Percentiles rank a stretch among this genome's conserved stretches.
Conservation (phyloP, 2,113 vertebrate species). For the Cottus gobio region DNA sequence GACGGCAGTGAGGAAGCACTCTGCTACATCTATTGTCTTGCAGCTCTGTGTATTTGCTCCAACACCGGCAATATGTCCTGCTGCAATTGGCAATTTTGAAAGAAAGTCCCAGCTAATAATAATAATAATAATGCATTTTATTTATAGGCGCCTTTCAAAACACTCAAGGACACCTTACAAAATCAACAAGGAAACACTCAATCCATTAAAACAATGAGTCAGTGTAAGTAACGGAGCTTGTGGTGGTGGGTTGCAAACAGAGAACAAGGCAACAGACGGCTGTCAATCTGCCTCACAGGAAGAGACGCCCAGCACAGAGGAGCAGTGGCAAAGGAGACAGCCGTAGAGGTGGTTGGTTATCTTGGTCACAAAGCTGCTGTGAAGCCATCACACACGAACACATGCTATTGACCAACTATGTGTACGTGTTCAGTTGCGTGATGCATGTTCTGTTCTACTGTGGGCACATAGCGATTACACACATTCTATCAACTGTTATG, state of each 20-base stretch:
- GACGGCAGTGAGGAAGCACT: not conserved
- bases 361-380: slow-evolving; percentile 4
- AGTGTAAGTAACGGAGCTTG: slow-evolving; percentile 9
- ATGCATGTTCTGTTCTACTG: not conserved
- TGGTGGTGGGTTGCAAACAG: slow-evolving; percentile 28
- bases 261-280: slow-evolving; percentile 40
- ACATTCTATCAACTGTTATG: too few relatives aligned
- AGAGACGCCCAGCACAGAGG: not conserved
- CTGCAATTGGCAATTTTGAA: slow-evolving; percentile 28
- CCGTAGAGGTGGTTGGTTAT: slow-evolving; percentile 32
- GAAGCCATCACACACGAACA: not conserved
- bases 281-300: slow-evolving; percentile 40
- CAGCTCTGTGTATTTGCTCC: slow-evolving; percentile 2
- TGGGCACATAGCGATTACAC: too few relatives aligned
- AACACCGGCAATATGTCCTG: slow-evolving; percentile 12
- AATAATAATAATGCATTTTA: too few relatives aligned
- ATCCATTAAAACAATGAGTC: too few relatives aligned
- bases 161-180: too few relatives aligned
- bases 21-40: not conserved
- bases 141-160: too few relatives aligned
- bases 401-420: not conserved
- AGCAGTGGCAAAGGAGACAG: slow-evolving; percentile 17
- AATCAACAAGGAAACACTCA: too few relatives aligned
- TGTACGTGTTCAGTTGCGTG: not conserved
- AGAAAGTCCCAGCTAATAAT: slow-evolving; percentile 35